Base-by-base conservation (phyloP, 2,113 vertebrate species). In the Dunckerocampus dactyliophorus region DNA sequence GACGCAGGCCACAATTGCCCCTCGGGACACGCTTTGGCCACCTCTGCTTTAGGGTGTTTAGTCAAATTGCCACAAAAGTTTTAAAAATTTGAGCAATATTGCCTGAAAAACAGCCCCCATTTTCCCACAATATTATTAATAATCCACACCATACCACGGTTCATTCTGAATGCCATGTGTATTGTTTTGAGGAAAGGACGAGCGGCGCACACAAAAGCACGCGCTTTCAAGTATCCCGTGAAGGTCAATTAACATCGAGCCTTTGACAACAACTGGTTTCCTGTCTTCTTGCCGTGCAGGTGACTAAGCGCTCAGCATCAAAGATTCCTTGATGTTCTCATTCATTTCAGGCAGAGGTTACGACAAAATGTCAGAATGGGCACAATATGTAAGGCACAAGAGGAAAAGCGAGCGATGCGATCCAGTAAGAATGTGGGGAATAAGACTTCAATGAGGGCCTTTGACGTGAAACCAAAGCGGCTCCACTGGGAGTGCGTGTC, bases 241-340 rank as follows among this genome's bases (percentile, higher is more conserved):
- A 87, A 87, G 82, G 85, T 85, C 80, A 84, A 82, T 82, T 83
- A 83, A 83, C 80, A 80, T 76, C 75, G 73, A 71, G 61, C 67
- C 61, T 56, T 24, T 47, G 63, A 80, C 80, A 80, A 76, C 85
- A 82, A 82, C 69, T 82, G 72, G 83, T 66, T 76, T 75, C 55
- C 56, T 67, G 24, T 71, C 66, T 69, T 74, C 66, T 72, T 78
- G 76, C 74, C 59, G 58, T 71, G 80, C 78, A 82, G 71, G 80
- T 82, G 72, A 68, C 31, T 34, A 34, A 1, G 31, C 63, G 76
- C 31, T 11, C 52, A 19, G 71, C 68, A 79, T 77, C 70, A 71
- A 77, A 81, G 74, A 63, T 47, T 45, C 62, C 59, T 66, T 71
- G 64, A 71, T 72, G 54, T 56, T 59, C 63, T 72, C 67, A 47